Percentiles rank a stretch among this genome's conserved stretches.
Evolutionary conservation across 2,113 vertebrate genomes (phyloP).

Genomic region (Danio rerio): GRCz12tu NC_133185.1:42093501-42094000

Average conservation of each 20-base stretch:
- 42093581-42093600: conserved; percentile 52
- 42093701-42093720: too few relatives aligned
- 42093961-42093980: not conserved
- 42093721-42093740: not conserved
- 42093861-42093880: not conserved
- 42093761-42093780: not conserved
- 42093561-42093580: conserved; percentile 67
- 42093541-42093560: conserved; percentile 57
- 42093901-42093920: not conserved
- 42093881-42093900: not conserved
- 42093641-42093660: too few relatives aligned
- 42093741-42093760: conserved; percentile 42
- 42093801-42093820: not conserved
- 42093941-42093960: not conserved
- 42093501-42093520: conserved; percentile 61
- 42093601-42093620: not conserved
- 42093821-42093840: not conserved
- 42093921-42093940: not conserved
- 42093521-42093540: conserved; percentile 57
- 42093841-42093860: not conserved
- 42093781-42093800: conserved; percentile 10
- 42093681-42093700: too few relatives aligned
- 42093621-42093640: too few relatives aligned
- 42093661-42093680: too few relatives aligned
- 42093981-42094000: not conserved